Conservation (phyloP, 2,888 invertebrate genomes). For the Periphyllus acericola region DNA sequence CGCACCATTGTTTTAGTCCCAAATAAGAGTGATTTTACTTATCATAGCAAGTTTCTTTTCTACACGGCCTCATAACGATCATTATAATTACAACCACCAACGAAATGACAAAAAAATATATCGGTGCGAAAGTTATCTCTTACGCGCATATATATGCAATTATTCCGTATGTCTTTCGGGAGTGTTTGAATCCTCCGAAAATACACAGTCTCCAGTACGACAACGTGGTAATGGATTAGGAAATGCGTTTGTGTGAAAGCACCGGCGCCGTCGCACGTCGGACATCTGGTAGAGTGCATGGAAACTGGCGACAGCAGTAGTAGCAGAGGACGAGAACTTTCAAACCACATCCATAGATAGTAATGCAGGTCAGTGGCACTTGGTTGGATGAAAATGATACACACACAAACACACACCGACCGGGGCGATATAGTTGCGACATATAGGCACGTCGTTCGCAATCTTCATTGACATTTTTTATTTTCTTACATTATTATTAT, state of each 20-base stretch:
- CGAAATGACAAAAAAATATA: neutral
- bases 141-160: no score
- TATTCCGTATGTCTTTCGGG: no score
- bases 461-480: slow-evolving; percentile 28
- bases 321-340: slow-evolving; percentile 64
- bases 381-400: slow-evolving; percentile 47
- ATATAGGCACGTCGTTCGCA: slow-evolving; percentile 26
- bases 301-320: slow-evolving; percentile 62
- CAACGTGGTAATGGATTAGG: neutral
- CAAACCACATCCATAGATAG: slow-evolving; percentile 63
- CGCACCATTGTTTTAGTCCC: no score
- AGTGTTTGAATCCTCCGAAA: neutral
- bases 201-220: neutral
- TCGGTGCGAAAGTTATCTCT: no score
- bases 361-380: slow-evolving; percentile 63
- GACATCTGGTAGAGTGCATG: slow-evolving; percentile 38
- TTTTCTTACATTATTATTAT: slow-evolving; percentile 28
- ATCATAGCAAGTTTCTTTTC: neutral
- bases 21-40: neutral
- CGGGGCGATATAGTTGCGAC: slow-evolving; percentile 29
- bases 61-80: neutral
- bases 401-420: slow-evolving; percentile 5
- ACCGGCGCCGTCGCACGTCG: slow-evolving; percentile 19
- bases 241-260: slow-evolving; percentile 50
- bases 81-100: neutral